These are phyloP conservation scores for Threskiornis aethiopicus DNA, from an alignment of 2,797 vertebrate genomes.

Conservation along the genomic window DNA sequence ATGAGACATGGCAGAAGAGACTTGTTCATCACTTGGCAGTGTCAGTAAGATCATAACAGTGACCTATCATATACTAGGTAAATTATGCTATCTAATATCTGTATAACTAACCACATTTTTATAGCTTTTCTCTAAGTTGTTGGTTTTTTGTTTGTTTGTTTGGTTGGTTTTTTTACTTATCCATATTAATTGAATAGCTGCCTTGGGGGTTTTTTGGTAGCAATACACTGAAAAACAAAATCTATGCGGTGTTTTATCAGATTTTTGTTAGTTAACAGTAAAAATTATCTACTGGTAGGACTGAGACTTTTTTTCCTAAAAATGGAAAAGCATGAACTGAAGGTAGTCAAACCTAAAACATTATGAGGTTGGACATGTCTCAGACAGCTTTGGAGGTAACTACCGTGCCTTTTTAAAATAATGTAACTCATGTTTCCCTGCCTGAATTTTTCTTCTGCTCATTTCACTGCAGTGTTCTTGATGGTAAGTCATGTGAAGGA, in stretches of 20 bases:
- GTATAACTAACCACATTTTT: neutral
- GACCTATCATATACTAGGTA: too few relatives aligned
- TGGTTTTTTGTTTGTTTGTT: too few relatives aligned
- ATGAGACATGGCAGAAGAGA: neutral
- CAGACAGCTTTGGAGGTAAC: neutral
- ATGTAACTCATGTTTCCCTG: fast-evolving
- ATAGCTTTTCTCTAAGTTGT: neutral
- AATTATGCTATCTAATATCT: neutral
- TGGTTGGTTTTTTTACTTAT: neutral
- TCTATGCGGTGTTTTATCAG: neutral
- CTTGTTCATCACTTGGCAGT: neutral
- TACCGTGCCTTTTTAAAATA: neutral
- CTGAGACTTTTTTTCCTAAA: neutral
- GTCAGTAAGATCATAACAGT: neutral
- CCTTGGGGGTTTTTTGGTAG: neutral
- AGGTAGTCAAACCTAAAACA: neutral
- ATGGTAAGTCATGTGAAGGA: neutral
- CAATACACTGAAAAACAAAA: neutral
- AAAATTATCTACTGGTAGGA: neutral
- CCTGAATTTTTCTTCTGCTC: neutral
- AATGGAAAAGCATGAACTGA: neutral
- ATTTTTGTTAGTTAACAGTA: neutral
- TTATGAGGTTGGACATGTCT: neutral
- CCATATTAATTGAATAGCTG: neutral
- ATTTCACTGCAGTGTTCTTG: neutral